Evolutionary conservation across 2,113 vertebrate genomes (phyloP).

Genomic region (Vireo altiloquus): DNA sequence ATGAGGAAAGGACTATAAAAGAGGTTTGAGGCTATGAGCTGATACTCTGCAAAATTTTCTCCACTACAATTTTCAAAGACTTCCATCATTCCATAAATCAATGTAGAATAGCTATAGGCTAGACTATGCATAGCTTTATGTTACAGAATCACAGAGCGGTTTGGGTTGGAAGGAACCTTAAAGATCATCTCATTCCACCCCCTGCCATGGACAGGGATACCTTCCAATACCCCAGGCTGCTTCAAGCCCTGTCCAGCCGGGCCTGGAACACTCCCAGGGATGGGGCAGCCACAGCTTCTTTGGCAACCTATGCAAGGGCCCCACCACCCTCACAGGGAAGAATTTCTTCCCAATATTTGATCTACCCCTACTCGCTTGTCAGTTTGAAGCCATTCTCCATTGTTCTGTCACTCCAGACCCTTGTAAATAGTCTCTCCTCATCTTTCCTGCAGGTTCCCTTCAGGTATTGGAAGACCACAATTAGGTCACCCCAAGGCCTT

Average conservation of each 20-base stretch:
- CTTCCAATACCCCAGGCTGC: not conserved
- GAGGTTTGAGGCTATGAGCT: not conserved
- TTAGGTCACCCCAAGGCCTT: not conserved
- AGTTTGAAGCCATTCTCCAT: not conserved
- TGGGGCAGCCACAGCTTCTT: not conserved
- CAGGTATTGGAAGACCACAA: not conserved
- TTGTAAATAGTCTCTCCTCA: not conserved
- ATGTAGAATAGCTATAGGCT: fast-evolving
- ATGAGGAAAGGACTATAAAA: not conserved
- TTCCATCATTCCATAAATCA: not conserved
- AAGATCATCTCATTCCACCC: not conserved
- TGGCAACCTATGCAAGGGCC: not conserved
- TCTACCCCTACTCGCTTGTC: not conserved
- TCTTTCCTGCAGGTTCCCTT: not conserved
- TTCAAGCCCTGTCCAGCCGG: not conserved
- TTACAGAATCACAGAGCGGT: not conserved
- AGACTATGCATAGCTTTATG: not conserved
- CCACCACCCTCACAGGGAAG: not conserved
- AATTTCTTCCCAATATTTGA: not conserved
- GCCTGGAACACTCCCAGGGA: not conserved
- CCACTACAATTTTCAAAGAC: not conserved
- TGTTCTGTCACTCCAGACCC: not conserved
- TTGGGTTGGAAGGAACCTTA: not conserved
- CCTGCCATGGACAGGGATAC: not conserved
- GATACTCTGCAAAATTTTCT: not conserved